Percentiles rank a stretch among this genome's conserved stretches.
These are phyloP conservation scores for Elysia chlorotica DNA, from an alignment of 1,140 invertebrate species.

Conservation along the genomic window DNA sequence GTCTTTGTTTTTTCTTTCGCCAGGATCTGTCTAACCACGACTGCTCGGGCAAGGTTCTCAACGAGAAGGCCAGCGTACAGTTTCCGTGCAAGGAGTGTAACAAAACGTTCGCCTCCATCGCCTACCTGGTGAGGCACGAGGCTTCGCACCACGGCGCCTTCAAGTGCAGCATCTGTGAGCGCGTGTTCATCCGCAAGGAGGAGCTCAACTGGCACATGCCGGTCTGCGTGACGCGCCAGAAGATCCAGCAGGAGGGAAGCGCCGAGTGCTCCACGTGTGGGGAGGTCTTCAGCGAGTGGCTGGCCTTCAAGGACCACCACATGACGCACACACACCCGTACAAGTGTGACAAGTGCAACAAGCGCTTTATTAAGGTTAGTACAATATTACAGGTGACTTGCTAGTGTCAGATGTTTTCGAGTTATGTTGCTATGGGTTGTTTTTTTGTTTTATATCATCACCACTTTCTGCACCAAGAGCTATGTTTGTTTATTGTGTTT, in stretches of 20 bases:
- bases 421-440: no score
- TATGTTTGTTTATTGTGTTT: no score
- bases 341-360: constrained; percentile 58
- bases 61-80: constrained; percentile 29
- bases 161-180: constrained; percentile 44
- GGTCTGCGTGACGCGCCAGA: constrained; percentile 32
- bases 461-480: no score
- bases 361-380: constrained; percentile 53
- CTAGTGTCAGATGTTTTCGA: no score
- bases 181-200: constrained; percentile 34
- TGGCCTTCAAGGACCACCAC: constrained; percentile 54
- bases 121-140: constrained; percentile 48
- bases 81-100: constrained; percentile 48
- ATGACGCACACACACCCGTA: constrained; percentile 59
- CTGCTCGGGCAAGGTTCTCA: constrained; percentile 28
- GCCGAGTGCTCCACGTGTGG: constrained; percentile 42
- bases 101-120: constrained; percentile 48
- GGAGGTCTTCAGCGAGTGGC: constrained; percentile 39
- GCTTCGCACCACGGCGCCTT: constrained; percentile 39
- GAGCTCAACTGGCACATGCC: constrained; percentile 45
- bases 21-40: constrained; percentile 44
- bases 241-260: constrained; percentile 35
- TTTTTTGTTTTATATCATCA: no score
- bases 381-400: no score
- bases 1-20: not conserved